Evolutionary conservation across 2,888 invertebrate species (phyloP).

Genomic region (Pinctada fucata): DNA sequence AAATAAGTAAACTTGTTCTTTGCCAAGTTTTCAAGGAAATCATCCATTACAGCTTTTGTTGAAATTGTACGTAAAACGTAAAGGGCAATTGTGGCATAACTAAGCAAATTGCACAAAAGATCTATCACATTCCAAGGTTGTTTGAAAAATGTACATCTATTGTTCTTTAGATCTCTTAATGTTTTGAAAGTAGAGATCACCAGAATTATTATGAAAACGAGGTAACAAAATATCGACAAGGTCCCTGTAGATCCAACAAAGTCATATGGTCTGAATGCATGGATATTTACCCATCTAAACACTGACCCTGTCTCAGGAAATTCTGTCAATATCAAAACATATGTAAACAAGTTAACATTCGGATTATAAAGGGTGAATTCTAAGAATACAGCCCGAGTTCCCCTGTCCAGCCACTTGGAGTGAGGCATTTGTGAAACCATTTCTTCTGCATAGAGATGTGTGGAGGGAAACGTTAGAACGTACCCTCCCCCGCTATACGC

Average conservation of each 20-base stretch:
- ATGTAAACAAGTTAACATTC: conserved; percentile 65
- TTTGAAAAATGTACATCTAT: conserved; percentile 46
- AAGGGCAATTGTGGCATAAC: conserved; percentile 44
- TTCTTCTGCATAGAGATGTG: conserved; percentile 40
- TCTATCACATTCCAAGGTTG: conserved; percentile 59
- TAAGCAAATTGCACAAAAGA: conserved; percentile 42
- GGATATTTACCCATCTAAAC: conserved; percentile 50
- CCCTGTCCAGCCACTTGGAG: conserved; percentile 62
- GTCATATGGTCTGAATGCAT: conserved; percentile 53
- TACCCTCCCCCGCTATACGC: conserved; percentile 67
- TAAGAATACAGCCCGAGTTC: conserved; percentile 62
- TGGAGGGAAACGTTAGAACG: conserved; percentile 57
- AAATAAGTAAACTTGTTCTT: conserved; percentile 59
- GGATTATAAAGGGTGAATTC: conserved; percentile 69
- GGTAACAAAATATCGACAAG: conserved; percentile 50
- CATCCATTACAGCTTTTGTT: conserved; percentile 46
- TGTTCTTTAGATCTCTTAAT: conserved; percentile 34
- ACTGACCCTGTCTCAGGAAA: conserved; percentile 67
- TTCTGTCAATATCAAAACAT: conserved; percentile 62
- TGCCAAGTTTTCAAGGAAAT: conserved; percentile 47
- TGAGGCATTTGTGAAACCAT: conserved; percentile 51
- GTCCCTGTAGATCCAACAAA: conserved; percentile 48
- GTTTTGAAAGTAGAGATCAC: conserved; percentile 42
- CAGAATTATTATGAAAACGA: conserved; percentile 47
- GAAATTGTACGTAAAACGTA: conserved; percentile 43